Base-by-base conservation (phyloP, 2,113 vertebrate genomes). In the Budorcas taxicolor region DNA sequence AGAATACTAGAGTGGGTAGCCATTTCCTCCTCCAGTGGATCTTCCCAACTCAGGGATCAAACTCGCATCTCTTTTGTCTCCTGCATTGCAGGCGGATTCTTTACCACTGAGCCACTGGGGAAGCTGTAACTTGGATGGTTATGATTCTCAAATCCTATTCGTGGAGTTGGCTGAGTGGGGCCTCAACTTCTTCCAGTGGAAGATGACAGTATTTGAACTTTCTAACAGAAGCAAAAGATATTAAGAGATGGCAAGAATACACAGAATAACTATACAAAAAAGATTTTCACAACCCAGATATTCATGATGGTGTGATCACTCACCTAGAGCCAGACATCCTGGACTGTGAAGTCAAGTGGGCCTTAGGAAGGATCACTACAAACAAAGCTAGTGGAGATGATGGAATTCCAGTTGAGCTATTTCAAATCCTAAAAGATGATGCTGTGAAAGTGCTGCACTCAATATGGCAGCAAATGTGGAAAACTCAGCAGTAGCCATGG, bases 121-220 rank as follows among this genome's bases (percentile, higher is more conserved):
- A 71, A 40, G 67, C 19, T 71, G n/a, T 71, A 71, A 71, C n/a
- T 97, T 97, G 87, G 94, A 97, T 98, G 96, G 96, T 91, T 64
- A 33, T 21, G 16, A 80, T 71, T 94, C 50, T 78, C 33, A 94
- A 15, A 84, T 85, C 16, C 0, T 1, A 55, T 14, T 13, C 53
- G 50, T 95, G 40, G 19, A 55, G 47, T 27, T 93, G 43, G 17
- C 52, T 96, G 60, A 60, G 2, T 23, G 6, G 14, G 43, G 17
- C 8, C 15, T 95, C 19, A 29, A 23, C 55, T 58, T 97, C n/a
- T 53, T 90, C 91, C 11, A 0, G 17, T 45, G 29, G 71, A 52
- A 92, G 10, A 90, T 76, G 47, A 81, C 47, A 95, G 6, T 50
- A 94, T n/a, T 85, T 71, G 47, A 29, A 57, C 47, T 85, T 74